Evolutionary conservation across 1,140 invertebrate species (phyloP).

Genomic region (Drosophila leontia): DNA sequence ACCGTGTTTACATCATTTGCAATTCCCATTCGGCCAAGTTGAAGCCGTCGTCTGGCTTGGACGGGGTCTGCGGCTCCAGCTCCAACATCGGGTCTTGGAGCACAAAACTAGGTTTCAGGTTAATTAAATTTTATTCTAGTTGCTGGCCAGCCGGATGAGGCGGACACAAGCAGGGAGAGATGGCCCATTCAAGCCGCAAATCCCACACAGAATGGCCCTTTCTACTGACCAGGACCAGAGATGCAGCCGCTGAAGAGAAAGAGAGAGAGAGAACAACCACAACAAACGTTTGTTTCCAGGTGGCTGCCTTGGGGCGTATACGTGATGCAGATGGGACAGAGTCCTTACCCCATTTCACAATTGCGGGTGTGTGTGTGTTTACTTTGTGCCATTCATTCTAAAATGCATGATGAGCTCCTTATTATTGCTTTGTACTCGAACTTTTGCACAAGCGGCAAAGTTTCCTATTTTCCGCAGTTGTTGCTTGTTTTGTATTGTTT

Average conservation of each 20-base stretch:
- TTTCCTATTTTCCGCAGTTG: slow-evolving; percentile 44
- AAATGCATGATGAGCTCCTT: slow-evolving; percentile 56
- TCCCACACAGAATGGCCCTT: slow-evolving; percentile 48
- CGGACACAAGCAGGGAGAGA: background rate
- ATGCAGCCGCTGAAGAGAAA: background rate
- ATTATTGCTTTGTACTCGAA: slow-evolving; percentile 55
- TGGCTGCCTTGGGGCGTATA: slow-evolving; percentile 34
- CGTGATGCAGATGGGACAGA: slow-evolving; percentile 34
- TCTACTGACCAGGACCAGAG: slow-evolving; percentile 26
- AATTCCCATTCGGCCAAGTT: slow-evolving; percentile 52
- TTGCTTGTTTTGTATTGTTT: slow-evolving; percentile 55
- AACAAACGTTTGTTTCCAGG: slow-evolving; percentile 54
- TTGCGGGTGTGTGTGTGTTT: slow-evolving; percentile 13
- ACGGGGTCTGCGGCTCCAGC: slow-evolving; percentile 1
- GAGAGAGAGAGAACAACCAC: slow-evolving; percentile 20
- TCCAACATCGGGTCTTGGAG: slow-evolving; percentile 5
- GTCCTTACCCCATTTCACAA: background rate
- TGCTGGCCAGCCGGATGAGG: slow-evolving; percentile 30
- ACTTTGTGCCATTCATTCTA: slow-evolving; percentile 48
- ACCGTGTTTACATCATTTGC: slow-evolving; percentile 57
- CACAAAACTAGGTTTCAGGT: slow-evolving; percentile 50
- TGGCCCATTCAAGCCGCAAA: slow-evolving; percentile 30
- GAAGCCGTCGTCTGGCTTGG: slow-evolving; percentile 43
- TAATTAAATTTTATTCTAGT: slow-evolving; percentile 65
- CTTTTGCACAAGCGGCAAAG: slow-evolving; percentile 40